phyloP scores from a whole-genome alignment of 2,113 vertebrate species.

The Boulengeromyrus knoepffleri region DNA sequence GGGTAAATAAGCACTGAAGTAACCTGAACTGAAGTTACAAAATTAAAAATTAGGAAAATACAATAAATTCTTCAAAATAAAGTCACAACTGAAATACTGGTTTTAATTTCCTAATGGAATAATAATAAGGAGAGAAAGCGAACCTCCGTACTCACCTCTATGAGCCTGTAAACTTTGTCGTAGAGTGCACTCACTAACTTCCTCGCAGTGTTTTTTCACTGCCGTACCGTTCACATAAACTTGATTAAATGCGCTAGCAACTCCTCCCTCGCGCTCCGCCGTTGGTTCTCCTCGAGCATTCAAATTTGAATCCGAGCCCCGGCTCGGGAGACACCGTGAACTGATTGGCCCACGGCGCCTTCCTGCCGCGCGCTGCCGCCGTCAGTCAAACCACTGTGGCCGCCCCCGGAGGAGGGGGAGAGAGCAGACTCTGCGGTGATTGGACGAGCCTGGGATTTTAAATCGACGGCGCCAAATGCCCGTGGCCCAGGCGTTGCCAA shows the following conservation, averaged over 20 bases:
- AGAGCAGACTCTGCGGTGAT: conserved; percentile 32
- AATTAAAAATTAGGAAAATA: not conserved
- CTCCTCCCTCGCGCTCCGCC: conserved; percentile 36
- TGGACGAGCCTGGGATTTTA: conserved; percentile 57
- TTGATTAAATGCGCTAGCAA: conserved; percentile 38
- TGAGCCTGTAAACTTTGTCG: conserved; percentile 26
- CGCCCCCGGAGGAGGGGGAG: not conserved
- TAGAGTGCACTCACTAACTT: conserved; percentile 38
- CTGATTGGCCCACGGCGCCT: conserved; percentile 40
- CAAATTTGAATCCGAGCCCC: conserved; percentile 39
- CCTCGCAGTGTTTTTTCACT: conserved; percentile 53
- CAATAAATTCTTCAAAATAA: not conserved
- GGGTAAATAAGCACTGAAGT: not conserved
- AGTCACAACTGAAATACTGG: not conserved
- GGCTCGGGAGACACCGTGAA: fast-evolving
- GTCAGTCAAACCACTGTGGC: not conserved
- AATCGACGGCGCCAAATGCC: conserved; percentile 53
- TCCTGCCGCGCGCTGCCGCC: conserved; percentile 11
- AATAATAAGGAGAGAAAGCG: not conserved
- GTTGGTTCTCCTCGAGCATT: conserved; percentile 44
- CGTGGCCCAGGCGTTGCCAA: not conserved
- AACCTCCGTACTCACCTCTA: conserved; percentile 45
- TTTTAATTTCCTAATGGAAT: not conserved
- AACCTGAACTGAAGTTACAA: not conserved
- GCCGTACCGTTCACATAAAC: conserved; percentile 42